Conservation (phyloP, 2,888 invertebrate species). For the Amphipyra tragopoginis region DNA sequence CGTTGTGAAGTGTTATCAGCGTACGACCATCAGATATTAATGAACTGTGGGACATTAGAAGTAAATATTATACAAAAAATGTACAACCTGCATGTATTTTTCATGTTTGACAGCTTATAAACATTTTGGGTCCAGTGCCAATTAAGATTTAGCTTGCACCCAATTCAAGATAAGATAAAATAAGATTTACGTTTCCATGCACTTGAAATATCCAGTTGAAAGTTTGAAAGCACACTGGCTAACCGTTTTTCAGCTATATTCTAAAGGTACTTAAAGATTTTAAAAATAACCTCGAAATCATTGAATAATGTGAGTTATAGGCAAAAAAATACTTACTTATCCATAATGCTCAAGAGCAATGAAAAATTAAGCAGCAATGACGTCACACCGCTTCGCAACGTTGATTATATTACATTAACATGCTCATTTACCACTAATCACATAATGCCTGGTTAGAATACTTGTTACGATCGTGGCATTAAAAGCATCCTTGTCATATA, state of each 20-base stretch:
- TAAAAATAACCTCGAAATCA: too few species aligned
- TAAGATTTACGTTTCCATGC: constrained; percentile 18
- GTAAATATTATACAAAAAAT: constrained; percentile 19
- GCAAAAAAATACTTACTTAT: too few species aligned
- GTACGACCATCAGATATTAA: constrained; percentile 61
- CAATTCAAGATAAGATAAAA: constrained; percentile 35
- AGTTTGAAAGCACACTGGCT: neutral
- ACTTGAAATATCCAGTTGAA: constrained; percentile 26
- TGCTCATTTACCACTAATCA: constrained; percentile 6
- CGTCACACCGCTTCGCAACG: constrained; percentile 11
- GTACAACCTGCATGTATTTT: constrained; percentile 42
- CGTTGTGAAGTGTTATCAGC: constrained; percentile 62
- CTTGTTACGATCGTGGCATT: constrained; percentile 12
- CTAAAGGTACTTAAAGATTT: too few species aligned
- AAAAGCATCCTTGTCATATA: constrained; percentile 17
- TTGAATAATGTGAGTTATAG: too few species aligned
- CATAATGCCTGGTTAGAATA: constrained; percentile 3
- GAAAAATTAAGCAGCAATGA: constrained; percentile 1
- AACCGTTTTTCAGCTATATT: too few species aligned
- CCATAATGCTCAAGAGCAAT: neutral
- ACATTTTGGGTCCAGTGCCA: constrained; percentile 30
- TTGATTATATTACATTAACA: constrained; percentile 7
- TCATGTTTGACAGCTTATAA: constrained; percentile 40
- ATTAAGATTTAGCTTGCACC: constrained; percentile 42
- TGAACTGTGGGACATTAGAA: constrained; percentile 37